A percentile compares a stretch with the other conserved stretches of the same genome.
These are phyloP conservation scores for Forbesichthys papilliferus DNA, from an alignment of 2,113 vertebrate genomes.

Conservation along the genomic window DNA sequence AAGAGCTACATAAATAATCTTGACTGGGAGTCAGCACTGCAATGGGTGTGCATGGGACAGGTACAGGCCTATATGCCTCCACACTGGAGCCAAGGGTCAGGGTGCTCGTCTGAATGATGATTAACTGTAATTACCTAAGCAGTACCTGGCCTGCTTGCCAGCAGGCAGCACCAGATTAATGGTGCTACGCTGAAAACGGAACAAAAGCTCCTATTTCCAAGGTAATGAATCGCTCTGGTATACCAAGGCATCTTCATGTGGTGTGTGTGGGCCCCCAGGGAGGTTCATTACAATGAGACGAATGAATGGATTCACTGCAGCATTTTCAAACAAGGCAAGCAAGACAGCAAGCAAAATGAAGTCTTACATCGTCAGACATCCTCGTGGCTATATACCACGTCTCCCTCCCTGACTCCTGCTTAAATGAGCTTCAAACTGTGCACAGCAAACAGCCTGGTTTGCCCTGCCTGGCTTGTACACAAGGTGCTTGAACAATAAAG, in stretches of 20 bases:
- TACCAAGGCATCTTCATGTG: constrained; percentile 50
- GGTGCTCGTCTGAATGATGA: constrained; percentile 66
- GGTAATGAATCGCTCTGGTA: constrained; percentile 67
- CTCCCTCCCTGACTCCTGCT: constrained; percentile 29
- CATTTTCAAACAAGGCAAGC: constrained; percentile 38
- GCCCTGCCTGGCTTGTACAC: constrained; percentile 12
- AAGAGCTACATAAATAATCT: too few species aligned
- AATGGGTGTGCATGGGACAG: constrained; percentile 3
- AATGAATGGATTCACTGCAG: constrained; percentile 54
- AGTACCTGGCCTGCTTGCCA: constrained; percentile 63
- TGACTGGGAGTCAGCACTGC: constrained; percentile 19
- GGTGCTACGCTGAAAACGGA: constrained; percentile 63
- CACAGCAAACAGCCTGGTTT: constrained; percentile 21
- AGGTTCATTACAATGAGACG: constrained; percentile 51
- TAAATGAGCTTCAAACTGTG: constrained; percentile 40
- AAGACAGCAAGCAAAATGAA: constrained; percentile 38
- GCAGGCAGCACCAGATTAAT: constrained; percentile 67
- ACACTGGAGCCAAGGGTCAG: constrained; percentile 18
- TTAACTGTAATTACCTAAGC: constrained; percentile 71
- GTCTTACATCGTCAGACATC: constrained; percentile 52
- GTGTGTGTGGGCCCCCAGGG: constrained; percentile 39
- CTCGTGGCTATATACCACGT: constrained; percentile 27
- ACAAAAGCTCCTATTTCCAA: constrained; percentile 69
- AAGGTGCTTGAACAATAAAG: constrained; percentile 32
- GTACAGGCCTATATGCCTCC: constrained; percentile 24